Evolutionary conservation across 1,140 invertebrate genomes (phyloP).

Genomic region (Drosophila yakuba): DNA sequence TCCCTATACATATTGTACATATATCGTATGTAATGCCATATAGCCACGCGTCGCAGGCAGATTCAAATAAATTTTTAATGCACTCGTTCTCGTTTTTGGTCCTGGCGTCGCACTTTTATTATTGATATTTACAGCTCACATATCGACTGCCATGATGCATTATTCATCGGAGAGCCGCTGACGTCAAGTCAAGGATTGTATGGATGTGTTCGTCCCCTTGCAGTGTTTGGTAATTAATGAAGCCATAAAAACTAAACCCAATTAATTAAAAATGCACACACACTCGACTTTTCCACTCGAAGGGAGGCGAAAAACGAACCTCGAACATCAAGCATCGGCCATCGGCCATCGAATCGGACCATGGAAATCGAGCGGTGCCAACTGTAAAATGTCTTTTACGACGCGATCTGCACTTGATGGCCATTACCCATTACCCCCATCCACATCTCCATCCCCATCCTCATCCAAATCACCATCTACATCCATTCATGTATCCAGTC

Average conservation of each 20-base stretch:
- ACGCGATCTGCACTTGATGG: conserved; percentile 79
- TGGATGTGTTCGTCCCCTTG: not conserved
- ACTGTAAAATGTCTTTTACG: conserved; percentile 81
- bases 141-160: conserved; percentile 70
- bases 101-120: conserved; percentile 79
- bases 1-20: not conserved
- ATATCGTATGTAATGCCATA: not conserved
- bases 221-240: conserved; percentile 79
- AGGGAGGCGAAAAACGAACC: conserved; percentile 6
- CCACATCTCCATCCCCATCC: not conserved
- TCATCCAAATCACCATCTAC: not conserved
- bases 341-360: conserved; percentile 41
- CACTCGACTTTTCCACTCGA: conserved; percentile 9
- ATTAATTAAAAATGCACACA: conserved; percentile 84
- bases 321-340: conserved; percentile 16
- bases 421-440: conserved; percentile 71
- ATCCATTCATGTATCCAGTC: not conserved
- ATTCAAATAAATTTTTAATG: conserved; percentile 83
- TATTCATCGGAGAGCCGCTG: conserved; percentile 73
- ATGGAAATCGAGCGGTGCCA: conserved; percentile 61
- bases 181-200: conserved; percentile 72
- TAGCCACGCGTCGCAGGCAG: conserved; percentile 75
- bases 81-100: conserved; percentile 56
- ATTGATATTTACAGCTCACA: conserved; percentile 76
- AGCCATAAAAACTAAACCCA: conserved; percentile 84